Evolutionary conservation across 2,113 vertebrate species (phyloP).

Genomic region (Carassius carassius): DNA sequence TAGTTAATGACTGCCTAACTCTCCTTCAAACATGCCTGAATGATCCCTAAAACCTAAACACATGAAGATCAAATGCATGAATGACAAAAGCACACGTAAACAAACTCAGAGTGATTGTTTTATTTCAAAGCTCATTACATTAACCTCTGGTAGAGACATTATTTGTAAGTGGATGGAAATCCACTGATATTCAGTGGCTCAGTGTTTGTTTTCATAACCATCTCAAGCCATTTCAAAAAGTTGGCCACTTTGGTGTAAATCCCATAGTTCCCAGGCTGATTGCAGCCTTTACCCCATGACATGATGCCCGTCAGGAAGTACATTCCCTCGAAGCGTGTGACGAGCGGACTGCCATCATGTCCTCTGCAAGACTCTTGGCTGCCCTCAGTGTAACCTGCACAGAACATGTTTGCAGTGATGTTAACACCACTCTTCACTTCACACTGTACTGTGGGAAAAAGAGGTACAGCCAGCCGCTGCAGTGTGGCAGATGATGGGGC

Average conservation of each 20-base stretch:
- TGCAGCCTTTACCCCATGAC: constrained; percentile 88
- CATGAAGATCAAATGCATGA: background rate
- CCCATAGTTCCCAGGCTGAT: constrained; percentile 74
- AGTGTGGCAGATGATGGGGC: constrained; percentile 69
- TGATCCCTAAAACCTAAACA: background rate
- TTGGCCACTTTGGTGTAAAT: constrained; percentile 85
- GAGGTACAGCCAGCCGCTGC: constrained; percentile 77
- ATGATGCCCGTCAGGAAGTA: constrained; percentile 87
- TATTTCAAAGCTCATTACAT: background rate
- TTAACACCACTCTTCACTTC: constrained; percentile 61
- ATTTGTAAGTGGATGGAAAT: background rate
- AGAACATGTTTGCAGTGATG: constrained; percentile 87
- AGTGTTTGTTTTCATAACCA: constrained; percentile 57
- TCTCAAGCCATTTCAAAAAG: constrained; percentile 79
- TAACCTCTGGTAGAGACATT: background rate
- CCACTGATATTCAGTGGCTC: no score
- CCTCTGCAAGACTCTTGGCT: constrained; percentile 82
- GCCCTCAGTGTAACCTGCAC: constrained; percentile 82
- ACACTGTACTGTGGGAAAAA: constrained; percentile 77
- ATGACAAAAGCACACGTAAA: background rate
- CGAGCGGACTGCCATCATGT: constrained; percentile 86
- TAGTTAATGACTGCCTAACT: background rate
- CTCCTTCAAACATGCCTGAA: background rate
- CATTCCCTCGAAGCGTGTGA: constrained; percentile 77
- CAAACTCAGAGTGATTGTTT: background rate